These are phyloP conservation scores for Conistra vaccinii DNA, from an alignment of 2,888 invertebrate species.

Conservation along the genomic window DNA sequence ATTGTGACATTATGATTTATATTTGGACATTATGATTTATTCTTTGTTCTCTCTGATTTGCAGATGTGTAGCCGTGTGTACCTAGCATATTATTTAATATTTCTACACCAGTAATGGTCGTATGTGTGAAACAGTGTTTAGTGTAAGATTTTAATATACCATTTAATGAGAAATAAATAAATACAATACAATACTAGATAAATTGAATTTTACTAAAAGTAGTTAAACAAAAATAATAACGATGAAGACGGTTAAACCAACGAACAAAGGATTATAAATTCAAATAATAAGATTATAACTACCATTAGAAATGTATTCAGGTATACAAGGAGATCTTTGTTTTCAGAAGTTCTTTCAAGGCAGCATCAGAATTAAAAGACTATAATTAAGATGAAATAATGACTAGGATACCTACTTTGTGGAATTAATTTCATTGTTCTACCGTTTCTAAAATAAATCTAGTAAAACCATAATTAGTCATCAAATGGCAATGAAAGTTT, in stretches of 20 bases:
- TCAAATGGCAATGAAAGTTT: not conserved
- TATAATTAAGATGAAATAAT: constrained; percentile 5
- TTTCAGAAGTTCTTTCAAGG: constrained; percentile 6
- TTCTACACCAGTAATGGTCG: too few species aligned
- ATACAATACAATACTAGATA: too few species aligned
- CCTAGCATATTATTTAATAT: too few species aligned
- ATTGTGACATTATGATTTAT: too few species aligned
- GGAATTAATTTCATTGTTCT: constrained; percentile 3
- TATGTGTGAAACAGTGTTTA: too few species aligned
- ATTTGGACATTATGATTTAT: too few species aligned
- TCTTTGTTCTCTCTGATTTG: too few species aligned
- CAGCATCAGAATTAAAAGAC: constrained; percentile 14
- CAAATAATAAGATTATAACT: constrained; percentile 19
- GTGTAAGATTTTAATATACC: too few species aligned
- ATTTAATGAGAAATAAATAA: too few species aligned
- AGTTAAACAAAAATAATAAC: constrained; percentile 11
- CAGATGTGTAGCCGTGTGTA: too few species aligned
- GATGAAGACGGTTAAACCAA: not conserved
- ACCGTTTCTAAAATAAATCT: not conserved
- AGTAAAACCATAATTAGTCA: not conserved
- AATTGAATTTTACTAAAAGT: not conserved
- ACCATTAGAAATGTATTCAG: constrained; percentile 13
- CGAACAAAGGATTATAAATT: constrained; percentile 29
- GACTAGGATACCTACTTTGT: not conserved
- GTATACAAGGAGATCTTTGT: constrained; percentile 11